A percentile compares a stretch with the other conserved stretches of the same genome.
Conservation (phyloP, 2,797 vertebrate genomes). For the Urocyon cinereoargenteus region DNA sequence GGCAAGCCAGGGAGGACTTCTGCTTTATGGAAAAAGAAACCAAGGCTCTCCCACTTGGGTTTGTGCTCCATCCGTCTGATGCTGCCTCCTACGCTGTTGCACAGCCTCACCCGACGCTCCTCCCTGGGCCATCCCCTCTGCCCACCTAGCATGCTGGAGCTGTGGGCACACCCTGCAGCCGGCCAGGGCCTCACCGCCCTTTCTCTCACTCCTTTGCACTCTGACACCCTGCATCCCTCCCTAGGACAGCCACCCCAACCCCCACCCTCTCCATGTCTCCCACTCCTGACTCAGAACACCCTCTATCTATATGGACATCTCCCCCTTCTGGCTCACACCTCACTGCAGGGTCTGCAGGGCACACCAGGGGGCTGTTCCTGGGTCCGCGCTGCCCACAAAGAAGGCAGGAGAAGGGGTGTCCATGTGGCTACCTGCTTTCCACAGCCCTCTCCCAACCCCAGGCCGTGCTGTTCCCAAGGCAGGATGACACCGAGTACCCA, state of each 20-base stretch:
- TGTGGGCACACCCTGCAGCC: neutral
- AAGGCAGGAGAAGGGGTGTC: no score
- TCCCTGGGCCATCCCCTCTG: accelerated
- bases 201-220: neutral
- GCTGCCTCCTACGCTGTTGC: neutral
- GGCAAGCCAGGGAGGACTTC: neutral
- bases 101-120: accelerated
- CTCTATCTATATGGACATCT: no score
- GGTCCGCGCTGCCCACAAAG: neutral
- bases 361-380: no score
- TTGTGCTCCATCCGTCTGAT: neutral
- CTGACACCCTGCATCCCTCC: neutral
- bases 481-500: neutral
- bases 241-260: neutral
- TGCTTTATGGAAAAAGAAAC: neutral
- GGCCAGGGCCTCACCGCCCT: neutral
- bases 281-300: neutral
- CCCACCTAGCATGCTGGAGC: neutral
- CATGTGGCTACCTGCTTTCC: neutral
- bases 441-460: neutral
- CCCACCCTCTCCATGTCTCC: neutral
- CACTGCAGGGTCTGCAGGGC: no score
- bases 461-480: neutral
- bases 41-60: neutral
- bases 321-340: neutral